These are phyloP conservation scores for Timema cristinae DNA, from an alignment of 2,888 invertebrate genomes.

Conservation along the genomic window DNA sequence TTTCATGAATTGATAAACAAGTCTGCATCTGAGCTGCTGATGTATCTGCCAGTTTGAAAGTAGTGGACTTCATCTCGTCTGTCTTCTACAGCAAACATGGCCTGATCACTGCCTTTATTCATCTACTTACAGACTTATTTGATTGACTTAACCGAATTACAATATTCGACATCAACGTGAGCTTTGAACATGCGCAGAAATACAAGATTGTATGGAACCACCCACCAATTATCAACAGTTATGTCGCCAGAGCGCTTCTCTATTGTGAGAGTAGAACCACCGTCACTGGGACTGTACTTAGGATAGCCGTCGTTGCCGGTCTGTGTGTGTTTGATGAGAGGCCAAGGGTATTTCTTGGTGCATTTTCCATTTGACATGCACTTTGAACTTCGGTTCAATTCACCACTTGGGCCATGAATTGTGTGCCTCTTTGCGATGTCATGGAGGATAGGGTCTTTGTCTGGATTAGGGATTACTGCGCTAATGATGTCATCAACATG, in stretches of 20 bases:
- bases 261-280: background rate
- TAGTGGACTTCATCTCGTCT: too few species aligned
- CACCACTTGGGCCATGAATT: background rate
- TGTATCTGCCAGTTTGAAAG: too few species aligned
- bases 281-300: background rate
- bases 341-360: background rate
- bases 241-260: background rate
- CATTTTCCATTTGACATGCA: background rate
- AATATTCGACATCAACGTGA: constrained; percentile 34
- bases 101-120: constrained; percentile 32
- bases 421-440: background rate
- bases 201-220: constrained; percentile 30
- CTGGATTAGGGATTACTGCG: background rate
- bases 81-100: constrained; percentile 20
- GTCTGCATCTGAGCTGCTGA: too few species aligned
- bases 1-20: background rate
- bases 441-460: background rate
- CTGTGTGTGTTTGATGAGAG: background rate
- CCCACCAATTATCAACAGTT: constrained; percentile 32
- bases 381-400: background rate
- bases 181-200: constrained; percentile 27
- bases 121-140: constrained; percentile 33
- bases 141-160: background rate
- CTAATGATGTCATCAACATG: background rate
- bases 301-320: background rate